Evolutionary conservation across 2,797 vertebrate species (phyloP), one percentile per base, ranked within the genome.

Genomic region (Chrosomus eos): DNA sequence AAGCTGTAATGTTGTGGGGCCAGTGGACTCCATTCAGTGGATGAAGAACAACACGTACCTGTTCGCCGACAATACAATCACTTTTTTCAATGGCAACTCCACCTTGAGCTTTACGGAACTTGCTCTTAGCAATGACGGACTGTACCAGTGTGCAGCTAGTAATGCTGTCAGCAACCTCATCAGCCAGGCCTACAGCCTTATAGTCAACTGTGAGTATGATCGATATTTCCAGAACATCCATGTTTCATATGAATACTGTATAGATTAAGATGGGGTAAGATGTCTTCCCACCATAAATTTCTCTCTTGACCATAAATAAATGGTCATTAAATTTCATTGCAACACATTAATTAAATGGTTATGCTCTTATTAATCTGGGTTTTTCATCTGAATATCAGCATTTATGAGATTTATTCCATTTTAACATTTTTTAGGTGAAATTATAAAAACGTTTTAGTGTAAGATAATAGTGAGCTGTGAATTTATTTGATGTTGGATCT

Each of bases 141-240:
- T 53, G 8, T 95, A 95, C 87, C 19, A 28, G 28, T 95, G 95
- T 82, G 58, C 83, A 38, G 94, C 91, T 84, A 89, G 53, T 26
- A 95, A 94, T 80, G 13, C 66, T 33, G 93, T 94, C 51, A 94
- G 92, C 93, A 92, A 90, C 77, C 81, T 72, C 84, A 92, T 86
- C 66, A 94, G 94, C 88, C 60, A 5, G 28, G 23, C 45, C 10
- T 93, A 90, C 83, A 19, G 0, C 2, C 87, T 95, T 0, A 0
- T 21, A 3, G 90, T 95, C 7, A 92, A 91, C 76, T 94, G 94
- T 95, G 83, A 94, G 82, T 84, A 71, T 16, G 1, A 75, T 16
- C n/a, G 31, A n/a, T 74, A 51, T 82, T 45, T 70, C 23, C 48
- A 26, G 66, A 45, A 55, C 48, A 28, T 75, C 3, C 8, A 18